Evolutionary conservation across 2,797 vertebrate species (phyloP).

Genomic region (Distichodus sexfasciatus): DNA sequence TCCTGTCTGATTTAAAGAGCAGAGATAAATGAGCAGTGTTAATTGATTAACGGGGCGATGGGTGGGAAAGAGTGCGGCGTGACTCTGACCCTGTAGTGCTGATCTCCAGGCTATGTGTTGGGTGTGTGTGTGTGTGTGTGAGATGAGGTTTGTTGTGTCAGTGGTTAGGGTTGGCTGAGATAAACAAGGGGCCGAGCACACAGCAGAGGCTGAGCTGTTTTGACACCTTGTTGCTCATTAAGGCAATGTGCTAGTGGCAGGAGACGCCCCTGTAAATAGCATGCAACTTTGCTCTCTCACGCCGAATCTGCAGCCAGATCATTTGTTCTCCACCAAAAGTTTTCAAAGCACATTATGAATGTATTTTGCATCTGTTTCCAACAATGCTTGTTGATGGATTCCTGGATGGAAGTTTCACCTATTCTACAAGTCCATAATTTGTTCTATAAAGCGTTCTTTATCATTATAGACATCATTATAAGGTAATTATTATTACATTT

Average conservation of each 20-base stretch:
- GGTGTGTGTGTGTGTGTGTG: conserved; percentile 9
- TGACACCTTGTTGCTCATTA: conserved; percentile 56
- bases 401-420: no score
- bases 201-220: conserved; percentile 42
- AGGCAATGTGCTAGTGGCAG: conserved; percentile 48
- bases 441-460: no score
- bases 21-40: conserved; percentile 26
- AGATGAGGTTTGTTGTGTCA: conserved; percentile 36
- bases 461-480: no score
- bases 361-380: background rate
- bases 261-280: conserved; percentile 44
- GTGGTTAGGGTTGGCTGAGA: conserved; percentile 32
- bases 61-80: conserved; percentile 31
- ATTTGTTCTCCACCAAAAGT: conserved; percentile 16
- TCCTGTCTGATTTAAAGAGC: conserved; percentile 30
- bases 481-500: no score
- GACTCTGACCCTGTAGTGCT: conserved; percentile 35
- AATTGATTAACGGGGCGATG: conserved; percentile 45
- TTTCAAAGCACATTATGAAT: background rate
- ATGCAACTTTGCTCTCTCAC: conserved; percentile 8
- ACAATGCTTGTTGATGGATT: background rate
- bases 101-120: conserved; percentile 25
- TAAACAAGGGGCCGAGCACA: conserved; percentile 45
- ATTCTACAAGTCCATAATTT: no score
- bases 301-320: background rate